Evolutionary conservation across 2,797 vertebrate genomes (phyloP), one percentile per base, ranked within the genome.

Genomic region (Nasua narica): DNA sequence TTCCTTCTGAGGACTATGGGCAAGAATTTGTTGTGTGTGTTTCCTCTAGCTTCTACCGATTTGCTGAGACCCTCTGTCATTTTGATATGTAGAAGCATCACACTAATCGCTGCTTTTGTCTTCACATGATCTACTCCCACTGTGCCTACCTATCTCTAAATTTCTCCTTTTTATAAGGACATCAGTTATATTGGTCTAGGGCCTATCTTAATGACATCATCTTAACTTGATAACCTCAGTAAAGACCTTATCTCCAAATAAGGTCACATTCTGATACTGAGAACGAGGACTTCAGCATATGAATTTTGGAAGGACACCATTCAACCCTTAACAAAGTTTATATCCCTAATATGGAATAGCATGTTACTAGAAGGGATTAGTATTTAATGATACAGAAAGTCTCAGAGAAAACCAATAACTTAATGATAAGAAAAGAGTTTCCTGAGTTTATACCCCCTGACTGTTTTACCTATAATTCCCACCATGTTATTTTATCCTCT

Each of bases 211-310:
- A 89, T 87, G 84, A 78, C 35, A n/a, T 94, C 32, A 94, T 54
- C 93, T 97, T 87, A 87, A 79, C 25, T 88, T 46, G 18, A 21
- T 69, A 72, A 67, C 18, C 11, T 69, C 54, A 50, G 2, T 43
- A 69, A 52, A 76, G 69, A 79, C 10, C 43, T 93, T 60, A 91
- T 69, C 35, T 93, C 35, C 40, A 84, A 95, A 91, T 82, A 96
- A 81, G 89, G 25, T 54, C 35, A 91, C 8, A 52, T 72, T 86
- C 27, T 92, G 52, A 27, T 91, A 46, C 19, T 58, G 3, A 43
- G 32, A 25, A 12, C 89, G 69, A 91, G 23, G 11, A 78, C 16
- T 69, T 88, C 23, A 89, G 50, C 43, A 60, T 74, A 37, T 78
- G 56, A 87, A 79, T 83, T 90, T 88, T 46, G 67, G 10, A 8